phyloP scores from a whole-genome alignment of 2,113 vertebrate genomes.

The Bujurquina vittata region DNA sequence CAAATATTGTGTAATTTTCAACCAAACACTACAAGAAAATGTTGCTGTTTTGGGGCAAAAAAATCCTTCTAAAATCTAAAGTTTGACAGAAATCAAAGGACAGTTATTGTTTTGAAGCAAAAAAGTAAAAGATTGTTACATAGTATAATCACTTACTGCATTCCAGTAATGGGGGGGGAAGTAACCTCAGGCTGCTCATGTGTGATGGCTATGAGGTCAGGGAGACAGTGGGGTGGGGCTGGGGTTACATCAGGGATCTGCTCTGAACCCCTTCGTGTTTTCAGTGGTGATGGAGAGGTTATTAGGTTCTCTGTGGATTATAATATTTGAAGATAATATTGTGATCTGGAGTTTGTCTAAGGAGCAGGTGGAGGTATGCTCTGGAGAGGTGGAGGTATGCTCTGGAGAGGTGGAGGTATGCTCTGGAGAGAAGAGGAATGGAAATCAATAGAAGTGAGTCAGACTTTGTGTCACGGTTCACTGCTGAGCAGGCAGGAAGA shows the following conservation, averaged over 20 bases:
- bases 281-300: background rate
- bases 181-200: background rate
- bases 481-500: no score
- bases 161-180: background rate
- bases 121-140: no score
- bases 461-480: background rate
- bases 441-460: background rate
- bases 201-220: background rate
- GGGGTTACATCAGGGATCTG: fast-evolving
- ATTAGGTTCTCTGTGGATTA: no score
- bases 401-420: no score
- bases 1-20: no score
- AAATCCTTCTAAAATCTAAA: no score
- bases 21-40: no score
- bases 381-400: no score
- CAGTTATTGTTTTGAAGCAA: no score
- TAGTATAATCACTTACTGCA: no score
- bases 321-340: background rate
- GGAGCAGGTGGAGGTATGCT: fast-evolving
- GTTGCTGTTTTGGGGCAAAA: no score
- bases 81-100: no score
- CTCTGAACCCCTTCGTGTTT: background rate
- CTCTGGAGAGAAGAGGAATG: background rate
- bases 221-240: background rate
- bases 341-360: background rate